Evolutionary conservation across 2,888 invertebrate species (phyloP), one percentile per base, ranked within the genome.

Genomic region (Tortrix viridana): DNA sequence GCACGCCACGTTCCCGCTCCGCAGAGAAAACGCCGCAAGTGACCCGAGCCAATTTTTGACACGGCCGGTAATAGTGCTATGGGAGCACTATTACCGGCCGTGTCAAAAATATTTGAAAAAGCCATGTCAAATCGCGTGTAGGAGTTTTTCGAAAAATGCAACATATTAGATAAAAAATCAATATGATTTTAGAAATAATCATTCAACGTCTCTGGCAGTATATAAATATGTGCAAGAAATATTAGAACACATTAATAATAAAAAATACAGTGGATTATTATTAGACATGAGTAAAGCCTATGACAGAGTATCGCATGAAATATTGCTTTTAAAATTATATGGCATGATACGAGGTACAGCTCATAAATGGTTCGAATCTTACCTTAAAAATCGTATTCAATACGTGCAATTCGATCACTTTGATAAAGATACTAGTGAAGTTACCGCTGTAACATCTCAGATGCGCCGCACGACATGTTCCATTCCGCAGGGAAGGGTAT

Each of bases 201-300:
- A n/a, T n/a, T n/a, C n/a, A 5, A 47, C 47, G 0, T 12, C 47
- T 2, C 12, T 47, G 22, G 47, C 23, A 2, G 23, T 23, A 4
- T 23, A 50, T 20, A 16, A 37, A 7, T 50, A 37, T 14, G 19
- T 16, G 9, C 37, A 37, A 19, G 16, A 37, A 37, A 19, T 19
- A 3, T 14, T 50, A 19, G 37, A 37, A 12, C 32, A 50, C 37
- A 50, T 50, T 12, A 50, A 37, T 5, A 37, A 37, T 19, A 37
- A 37, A 37, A 18, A 18, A 50, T 52, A 52, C 14, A 16, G n/a
- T 19, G 52, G 38, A 16, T 16, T 43, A n/a, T 5, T 43, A 2
- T 16, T 43, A 43, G 43, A 43, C 5, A 43, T 43, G 43, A 16
- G 16, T 16, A 43, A 43, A 19, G 19, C 67, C 55, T 53, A 53